A percentile compares a stretch with the other conserved stretches of the same genome.
phyloP scores from a whole-genome alignment of 2,113 vertebrate species.

The Microcebus lehilahytsara region DNA sequence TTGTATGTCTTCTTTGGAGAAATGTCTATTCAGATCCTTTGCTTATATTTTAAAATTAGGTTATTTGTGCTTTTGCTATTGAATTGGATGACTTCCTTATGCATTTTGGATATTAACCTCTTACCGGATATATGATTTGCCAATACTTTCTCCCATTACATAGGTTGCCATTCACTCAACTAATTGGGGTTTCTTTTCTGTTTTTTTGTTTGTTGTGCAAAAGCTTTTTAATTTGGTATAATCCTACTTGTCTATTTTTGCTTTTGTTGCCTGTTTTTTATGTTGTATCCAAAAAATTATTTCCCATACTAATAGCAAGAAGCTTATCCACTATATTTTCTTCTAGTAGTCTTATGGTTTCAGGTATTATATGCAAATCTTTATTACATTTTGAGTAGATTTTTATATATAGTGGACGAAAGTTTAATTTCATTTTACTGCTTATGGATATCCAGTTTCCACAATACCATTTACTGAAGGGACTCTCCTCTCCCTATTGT shows the following conservation, averaged over 20 bases:
- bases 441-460: background rate
- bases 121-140: background rate
- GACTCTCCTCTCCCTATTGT: background rate
- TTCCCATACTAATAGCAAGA: background rate
- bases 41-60: background rate
- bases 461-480: background rate
- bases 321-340: background rate
- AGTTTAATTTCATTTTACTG: background rate
- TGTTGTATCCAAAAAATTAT: background rate
- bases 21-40: background rate
- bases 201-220: background rate
- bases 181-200: background rate
- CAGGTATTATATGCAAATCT: background rate
- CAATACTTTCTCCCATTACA: background rate
- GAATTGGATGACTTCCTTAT: background rate
- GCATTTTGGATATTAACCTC: background rate
- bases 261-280: background rate
- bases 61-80: background rate
- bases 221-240: background rate
- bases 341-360: background rate
- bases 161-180: background rate
- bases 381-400: background rate
- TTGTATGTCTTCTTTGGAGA: background rate
- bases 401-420: background rate
- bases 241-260: background rate